These are phyloP conservation scores for Dendroctonus valens DNA, from an alignment of 1,140 invertebrate species.

Conservation along the genomic window DNA sequence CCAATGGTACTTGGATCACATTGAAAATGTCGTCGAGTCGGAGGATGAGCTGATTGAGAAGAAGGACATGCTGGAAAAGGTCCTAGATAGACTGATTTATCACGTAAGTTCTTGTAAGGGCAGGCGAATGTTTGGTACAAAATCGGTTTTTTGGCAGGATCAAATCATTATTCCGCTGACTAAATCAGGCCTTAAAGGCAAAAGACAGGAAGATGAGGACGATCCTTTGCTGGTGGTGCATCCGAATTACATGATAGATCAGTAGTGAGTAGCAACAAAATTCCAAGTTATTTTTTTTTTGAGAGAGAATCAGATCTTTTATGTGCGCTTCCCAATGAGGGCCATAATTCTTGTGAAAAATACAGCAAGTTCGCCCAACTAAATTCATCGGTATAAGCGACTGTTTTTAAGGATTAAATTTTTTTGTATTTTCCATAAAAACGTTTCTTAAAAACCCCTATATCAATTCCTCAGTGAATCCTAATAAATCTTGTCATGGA, in stretches of 20 bases:
- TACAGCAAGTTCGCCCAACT: too few species aligned
- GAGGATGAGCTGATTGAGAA: constrained; percentile 89
- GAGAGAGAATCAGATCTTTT: too few species aligned
- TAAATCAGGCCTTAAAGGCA: constrained; percentile 59
- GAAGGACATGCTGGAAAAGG: constrained; percentile 91
- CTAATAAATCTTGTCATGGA: too few species aligned
- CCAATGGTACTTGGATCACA: constrained; percentile 92
- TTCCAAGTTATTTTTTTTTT: constrained; percentile 10
- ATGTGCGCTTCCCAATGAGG: too few species aligned
- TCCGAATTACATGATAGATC: constrained; percentile 90
- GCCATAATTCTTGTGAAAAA: too few species aligned
- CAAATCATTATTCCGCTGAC: constrained; percentile 89
- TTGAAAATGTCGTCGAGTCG: constrained; percentile 83
- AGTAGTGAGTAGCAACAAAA: constrained; percentile 13
- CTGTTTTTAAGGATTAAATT: too few species aligned
- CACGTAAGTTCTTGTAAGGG: constrained; percentile 62
- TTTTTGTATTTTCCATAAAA: too few species aligned
- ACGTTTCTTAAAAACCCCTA: too few species aligned
- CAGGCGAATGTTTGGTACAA: neutral
- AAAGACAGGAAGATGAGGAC: constrained; percentile 62
- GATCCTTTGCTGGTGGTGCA: constrained; percentile 91
- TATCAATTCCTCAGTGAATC: too few species aligned
- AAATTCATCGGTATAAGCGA: too few species aligned
- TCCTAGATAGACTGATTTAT: constrained; percentile 90
- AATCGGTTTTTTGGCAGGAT: constrained; percentile 62